Conservation (phyloP, 2,888 invertebrate genomes). For the Pristionchus fissidentatus region DNA sequence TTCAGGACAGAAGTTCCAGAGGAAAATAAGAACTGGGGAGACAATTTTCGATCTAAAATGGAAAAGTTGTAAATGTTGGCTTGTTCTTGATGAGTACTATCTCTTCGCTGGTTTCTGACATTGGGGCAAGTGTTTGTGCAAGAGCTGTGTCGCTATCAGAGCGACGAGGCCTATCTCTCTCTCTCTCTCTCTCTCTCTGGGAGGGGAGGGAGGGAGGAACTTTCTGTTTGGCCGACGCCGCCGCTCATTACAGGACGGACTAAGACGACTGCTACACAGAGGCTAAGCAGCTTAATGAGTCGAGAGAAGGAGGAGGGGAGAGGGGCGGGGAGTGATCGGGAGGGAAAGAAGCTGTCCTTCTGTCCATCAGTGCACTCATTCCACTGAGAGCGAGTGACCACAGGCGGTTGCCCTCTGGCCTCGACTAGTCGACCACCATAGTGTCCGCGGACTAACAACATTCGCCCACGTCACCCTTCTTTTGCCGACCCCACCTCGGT, state of each 20-base stretch:
- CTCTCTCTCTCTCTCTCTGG: too few species aligned
- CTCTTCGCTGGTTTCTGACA: not conserved
- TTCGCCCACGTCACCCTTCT: not conserved
- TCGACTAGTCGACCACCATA: not conserved
- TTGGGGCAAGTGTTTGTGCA: not conserved
- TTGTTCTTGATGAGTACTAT: too few species aligned
- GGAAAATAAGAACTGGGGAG: too few species aligned
- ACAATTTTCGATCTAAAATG: too few species aligned
- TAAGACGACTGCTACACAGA: constrained; percentile 27
- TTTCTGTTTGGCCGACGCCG: constrained; percentile 14
- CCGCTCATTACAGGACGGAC: constrained; percentile 13
- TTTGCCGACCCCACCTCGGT: not conserved
- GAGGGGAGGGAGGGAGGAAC: not conserved
- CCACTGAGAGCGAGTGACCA: too few species aligned
- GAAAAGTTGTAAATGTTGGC: too few species aligned
- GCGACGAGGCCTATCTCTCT: too few species aligned
- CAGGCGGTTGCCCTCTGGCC: not conserved
- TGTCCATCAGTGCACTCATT: not conserved
- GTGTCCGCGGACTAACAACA: not conserved
- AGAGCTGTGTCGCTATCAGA: constrained; percentile 26
- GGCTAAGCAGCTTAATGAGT: constrained; percentile 32
- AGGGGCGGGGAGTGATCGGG: not conserved
- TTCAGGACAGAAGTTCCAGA: too few species aligned
- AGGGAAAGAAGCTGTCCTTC: not conserved
- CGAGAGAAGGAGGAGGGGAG: not conserved